Conservation (phyloP, 2,113 vertebrate species). For the Oryzias curvinotus region DNA sequence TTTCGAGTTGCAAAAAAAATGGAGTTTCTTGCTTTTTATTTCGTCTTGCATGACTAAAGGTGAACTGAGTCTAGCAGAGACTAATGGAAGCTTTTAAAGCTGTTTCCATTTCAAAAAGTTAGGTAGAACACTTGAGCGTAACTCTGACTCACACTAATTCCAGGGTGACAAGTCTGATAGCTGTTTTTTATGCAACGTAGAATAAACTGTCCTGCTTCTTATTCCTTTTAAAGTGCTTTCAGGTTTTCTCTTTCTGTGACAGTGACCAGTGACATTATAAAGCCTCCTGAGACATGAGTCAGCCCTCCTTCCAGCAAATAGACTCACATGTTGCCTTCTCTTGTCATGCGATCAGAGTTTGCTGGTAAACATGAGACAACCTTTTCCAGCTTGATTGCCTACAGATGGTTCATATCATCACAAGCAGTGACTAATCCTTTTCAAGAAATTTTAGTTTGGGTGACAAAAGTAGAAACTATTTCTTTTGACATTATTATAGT, state of each 20-base stretch:
- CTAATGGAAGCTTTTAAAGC: not conserved
- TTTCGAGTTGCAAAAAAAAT: too few relatives aligned
- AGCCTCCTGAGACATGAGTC: constrained; percentile 2
- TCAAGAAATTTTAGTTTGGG: constrained; percentile 30
- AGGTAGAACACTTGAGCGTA: not conserved
- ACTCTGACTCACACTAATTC: not conserved
- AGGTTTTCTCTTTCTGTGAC: not conserved
- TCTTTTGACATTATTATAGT: constrained; percentile 39
- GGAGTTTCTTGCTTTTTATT: too few relatives aligned
- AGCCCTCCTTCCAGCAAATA: constrained; percentile 17
- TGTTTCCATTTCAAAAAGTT: not conserved
- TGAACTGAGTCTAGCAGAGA: too few relatives aligned
- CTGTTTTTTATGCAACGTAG: not conserved
- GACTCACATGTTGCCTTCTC: constrained; percentile 18
- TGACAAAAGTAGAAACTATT: constrained; percentile 39
- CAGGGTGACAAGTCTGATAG: not conserved
- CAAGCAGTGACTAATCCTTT: constrained; percentile 56
- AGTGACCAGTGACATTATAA: not conserved
- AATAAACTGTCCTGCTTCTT: not conserved
- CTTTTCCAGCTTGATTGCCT: constrained; percentile 58
- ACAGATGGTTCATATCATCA: constrained; percentile 58
- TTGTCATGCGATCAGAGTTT: constrained; percentile 38
- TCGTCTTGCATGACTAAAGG: too few relatives aligned
- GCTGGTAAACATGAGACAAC: constrained; percentile 50
- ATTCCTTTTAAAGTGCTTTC: constrained; percentile 3